phyloP scores from a whole-genome alignment of 2,113 vertebrate genomes.

The Beaufortia kweichowensis region DNA sequence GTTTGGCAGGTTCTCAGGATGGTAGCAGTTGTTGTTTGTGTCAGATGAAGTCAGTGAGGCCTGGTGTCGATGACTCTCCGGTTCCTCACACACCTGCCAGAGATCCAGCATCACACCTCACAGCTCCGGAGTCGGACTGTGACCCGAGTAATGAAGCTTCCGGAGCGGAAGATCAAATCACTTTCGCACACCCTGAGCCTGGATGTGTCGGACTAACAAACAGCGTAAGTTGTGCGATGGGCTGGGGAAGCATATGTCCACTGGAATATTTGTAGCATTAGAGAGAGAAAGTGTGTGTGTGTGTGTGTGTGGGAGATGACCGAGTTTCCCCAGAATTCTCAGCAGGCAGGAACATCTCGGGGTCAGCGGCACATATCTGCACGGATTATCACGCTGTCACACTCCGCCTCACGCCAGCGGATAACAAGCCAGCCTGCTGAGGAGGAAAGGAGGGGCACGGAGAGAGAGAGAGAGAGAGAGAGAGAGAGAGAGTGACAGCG shows the following conservation, averaged over 20 bases:
- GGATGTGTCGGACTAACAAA: conserved; percentile 51
- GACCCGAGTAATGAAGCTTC: conserved; percentile 58
- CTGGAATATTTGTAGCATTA: conserved; percentile 50
- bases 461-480: conserved; percentile 55
- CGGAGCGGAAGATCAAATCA: conserved; percentile 55
- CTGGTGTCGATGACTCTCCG: conserved; percentile 24
- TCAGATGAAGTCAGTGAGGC: conserved; percentile 27
- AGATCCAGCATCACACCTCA: conserved; percentile 45
- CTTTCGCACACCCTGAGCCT: conserved; percentile 38
- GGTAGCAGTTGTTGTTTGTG: conserved; percentile 10
- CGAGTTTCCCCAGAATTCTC: conserved; percentile 51
- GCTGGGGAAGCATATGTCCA: conserved; percentile 53
- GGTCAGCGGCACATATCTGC: conserved; percentile 69
- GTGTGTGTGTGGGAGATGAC: conserved; percentile 24
- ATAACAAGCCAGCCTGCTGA: conserved; percentile 59
- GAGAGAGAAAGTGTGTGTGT: conserved; percentile 33
- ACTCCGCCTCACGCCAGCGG: conserved; percentile 49
- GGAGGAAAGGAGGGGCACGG: conserved; percentile 33
- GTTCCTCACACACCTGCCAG: conserved; percentile 46
- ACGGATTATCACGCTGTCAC: conserved; percentile 66
- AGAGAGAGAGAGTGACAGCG: conserved; percentile 54
- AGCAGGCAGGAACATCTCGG: conserved; percentile 59
- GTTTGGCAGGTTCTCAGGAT: background rate
- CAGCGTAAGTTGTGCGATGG: conserved; percentile 48
- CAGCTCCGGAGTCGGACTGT: conserved; percentile 37